A percentile compares a stretch with the other conserved stretches of the same genome.
Conservation (phyloP, 2,888 invertebrate species). For the Lithophane socia region DNA sequence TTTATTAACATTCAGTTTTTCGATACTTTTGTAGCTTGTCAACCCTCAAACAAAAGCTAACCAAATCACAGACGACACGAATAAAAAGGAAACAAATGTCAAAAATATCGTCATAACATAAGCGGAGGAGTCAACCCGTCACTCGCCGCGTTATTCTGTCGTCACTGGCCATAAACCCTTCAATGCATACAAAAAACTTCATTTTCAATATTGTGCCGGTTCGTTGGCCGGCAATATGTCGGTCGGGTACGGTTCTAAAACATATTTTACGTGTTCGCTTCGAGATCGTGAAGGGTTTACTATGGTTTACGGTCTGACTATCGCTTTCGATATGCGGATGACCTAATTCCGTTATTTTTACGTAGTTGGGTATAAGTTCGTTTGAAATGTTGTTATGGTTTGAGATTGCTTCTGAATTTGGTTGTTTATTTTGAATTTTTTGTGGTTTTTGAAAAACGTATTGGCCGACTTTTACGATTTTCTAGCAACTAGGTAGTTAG, state of each 20-base stretch:
- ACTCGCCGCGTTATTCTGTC: slow-evolving; percentile 63
- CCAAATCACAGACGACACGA: slow-evolving; percentile 23
- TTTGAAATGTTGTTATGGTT: slow-evolving; percentile 26
- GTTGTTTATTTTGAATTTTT: neutral
- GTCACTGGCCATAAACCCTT: slow-evolving; percentile 75
- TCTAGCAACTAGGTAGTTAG: too few species aligned
- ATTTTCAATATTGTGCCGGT: slow-evolving; percentile 80
- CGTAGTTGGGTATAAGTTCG: slow-evolving; percentile 32
- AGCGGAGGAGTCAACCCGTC: slow-evolving; percentile 55
- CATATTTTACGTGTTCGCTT: slow-evolving; percentile 78
- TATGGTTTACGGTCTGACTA: slow-evolving; percentile 76
- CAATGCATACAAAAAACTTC: slow-evolving; percentile 84
- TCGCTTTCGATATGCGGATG: slow-evolving; percentile 68
- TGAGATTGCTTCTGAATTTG: slow-evolving; percentile 30
- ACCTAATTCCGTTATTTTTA: slow-evolving; percentile 63
- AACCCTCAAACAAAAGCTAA: slow-evolving; percentile 18
- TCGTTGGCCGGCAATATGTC: slow-evolving; percentile 77
- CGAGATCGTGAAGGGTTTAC: slow-evolving; percentile 72
- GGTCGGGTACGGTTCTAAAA: slow-evolving; percentile 76
- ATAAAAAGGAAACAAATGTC: slow-evolving; percentile 41
- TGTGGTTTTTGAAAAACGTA: too few species aligned
- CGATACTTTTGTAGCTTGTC: neutral
- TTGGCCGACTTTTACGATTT: too few species aligned
- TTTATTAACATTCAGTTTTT: neutral
- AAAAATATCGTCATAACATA: slow-evolving; percentile 54